These are phyloP conservation scores for Caretta caretta DNA, from an alignment of 2,113 vertebrate genomes.

Conservation along the genomic window DNA sequence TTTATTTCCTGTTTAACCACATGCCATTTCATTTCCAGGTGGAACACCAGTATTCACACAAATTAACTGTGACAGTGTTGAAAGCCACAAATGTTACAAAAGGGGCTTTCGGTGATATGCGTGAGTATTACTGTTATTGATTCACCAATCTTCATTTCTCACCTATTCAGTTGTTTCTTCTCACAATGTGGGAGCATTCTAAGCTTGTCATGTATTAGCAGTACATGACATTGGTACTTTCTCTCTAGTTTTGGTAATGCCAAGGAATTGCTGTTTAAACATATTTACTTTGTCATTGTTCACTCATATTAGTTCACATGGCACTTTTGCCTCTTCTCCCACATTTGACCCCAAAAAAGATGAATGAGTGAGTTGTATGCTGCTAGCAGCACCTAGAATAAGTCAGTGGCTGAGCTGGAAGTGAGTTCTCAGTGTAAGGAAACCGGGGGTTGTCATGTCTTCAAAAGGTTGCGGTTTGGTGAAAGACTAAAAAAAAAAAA, in stretches of 20 bases:
- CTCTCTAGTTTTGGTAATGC: neutral
- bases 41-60: constrained; percentile 95
- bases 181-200: neutral
- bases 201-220: neutral
- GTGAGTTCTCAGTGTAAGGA: neutral
- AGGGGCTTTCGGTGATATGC: constrained; percentile 93
- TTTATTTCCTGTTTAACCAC: constrained; percentile 26
- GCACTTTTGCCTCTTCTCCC: neutral
- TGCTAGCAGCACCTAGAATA: constrained; percentile 32
- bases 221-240: neutral
- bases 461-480: constrained; percentile 49
- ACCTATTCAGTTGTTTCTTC: neutral
- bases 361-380: neutral
- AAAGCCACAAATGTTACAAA: constrained; percentile 94
- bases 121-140: constrained; percentile 82
- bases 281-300: neutral
- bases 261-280: neutral
- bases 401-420: neutral
- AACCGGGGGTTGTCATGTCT: constrained; percentile 15
- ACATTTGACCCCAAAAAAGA: neutral
- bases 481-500: neutral
- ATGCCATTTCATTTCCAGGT: constrained; percentile 84
- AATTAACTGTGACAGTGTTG: constrained; percentile 89
- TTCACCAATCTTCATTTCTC: neutral
- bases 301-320: neutral